Conservation (phyloP, 2,113 vertebrate species). For the Dicerorhinus sumatrensis region DNA sequence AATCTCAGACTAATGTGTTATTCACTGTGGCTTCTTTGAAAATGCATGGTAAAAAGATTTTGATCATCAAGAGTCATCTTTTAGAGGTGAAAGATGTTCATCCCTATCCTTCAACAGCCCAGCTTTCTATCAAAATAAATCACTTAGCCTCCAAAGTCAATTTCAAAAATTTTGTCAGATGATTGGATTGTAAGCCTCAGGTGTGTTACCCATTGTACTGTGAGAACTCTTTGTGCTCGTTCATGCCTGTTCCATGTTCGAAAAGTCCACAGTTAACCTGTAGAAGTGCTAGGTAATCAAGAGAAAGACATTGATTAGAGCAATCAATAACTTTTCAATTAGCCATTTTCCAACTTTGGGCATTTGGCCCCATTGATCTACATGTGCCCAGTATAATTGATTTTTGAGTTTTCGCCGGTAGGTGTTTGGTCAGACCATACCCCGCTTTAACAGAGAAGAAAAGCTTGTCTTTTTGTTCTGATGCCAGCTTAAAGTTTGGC, state of each 20-base stretch:
- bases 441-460: neutral
- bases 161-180: slow-evolving; percentile 54
- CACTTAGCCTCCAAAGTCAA: slow-evolving; percentile 33
- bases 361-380: slow-evolving; percentile 67
- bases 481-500: neutral
- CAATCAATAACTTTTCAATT: slow-evolving; percentile 77
- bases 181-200: slow-evolving; percentile 25
- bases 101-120: slow-evolving; percentile 47
- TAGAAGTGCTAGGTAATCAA: slow-evolving; percentile 36
- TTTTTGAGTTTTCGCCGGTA: slow-evolving; percentile 56
- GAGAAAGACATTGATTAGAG: slow-evolving; percentile 67
- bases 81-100: slow-evolving; percentile 58
- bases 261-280: slow-evolving; percentile 17
- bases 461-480: slow-evolving; percentile 24
- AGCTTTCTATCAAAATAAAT: slow-evolving; percentile 55
- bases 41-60: slow-evolving; percentile 83
- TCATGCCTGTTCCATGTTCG: neutral
- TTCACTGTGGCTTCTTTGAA: slow-evolving; percentile 82
- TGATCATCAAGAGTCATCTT: slow-evolving; percentile 80
- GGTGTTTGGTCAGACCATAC: neutral
- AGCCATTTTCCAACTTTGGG: slow-evolving; percentile 56
- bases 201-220: neutral
- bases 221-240: neutral
- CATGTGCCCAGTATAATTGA: slow-evolving; percentile 52
- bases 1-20: slow-evolving; percentile 83